phyloP scores from a whole-genome alignment of 2,797 vertebrate genomes.

The Dendrocincla fuliginosa region DNA sequence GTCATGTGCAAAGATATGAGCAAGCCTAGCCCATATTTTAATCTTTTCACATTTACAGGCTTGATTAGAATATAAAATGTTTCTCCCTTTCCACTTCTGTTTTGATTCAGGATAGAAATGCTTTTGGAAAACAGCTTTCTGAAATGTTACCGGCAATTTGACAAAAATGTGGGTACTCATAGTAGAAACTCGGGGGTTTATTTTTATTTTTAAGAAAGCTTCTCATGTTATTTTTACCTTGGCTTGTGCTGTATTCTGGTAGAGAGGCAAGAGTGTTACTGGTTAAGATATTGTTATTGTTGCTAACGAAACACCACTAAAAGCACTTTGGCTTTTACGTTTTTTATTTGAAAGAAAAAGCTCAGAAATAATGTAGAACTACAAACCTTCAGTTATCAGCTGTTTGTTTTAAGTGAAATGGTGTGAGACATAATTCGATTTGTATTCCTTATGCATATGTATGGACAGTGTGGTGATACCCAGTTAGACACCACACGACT shows the following conservation, averaged over 20 bases:
- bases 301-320: background rate
- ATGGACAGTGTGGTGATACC: background rate
- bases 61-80: background rate
- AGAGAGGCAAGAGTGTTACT: background rate
- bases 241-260: background rate
- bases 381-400: background rate
- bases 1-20: background rate
- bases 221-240: slow-evolving; percentile 3
- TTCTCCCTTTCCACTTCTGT: slow-evolving; percentile 4
- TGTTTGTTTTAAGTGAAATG: background rate
- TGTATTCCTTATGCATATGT: background rate
- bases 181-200: background rate
- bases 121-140: slow-evolving; percentile 30
- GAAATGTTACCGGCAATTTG: background rate
- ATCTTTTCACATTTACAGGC: slow-evolving; percentile 10
- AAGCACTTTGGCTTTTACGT: background rate
- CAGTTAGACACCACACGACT: background rate
- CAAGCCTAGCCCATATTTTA: slow-evolving; percentile 1
- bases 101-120: slow-evolving; percentile 2
- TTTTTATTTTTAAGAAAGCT: background rate
- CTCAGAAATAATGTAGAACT: background rate
- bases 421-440: background rate
- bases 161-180: background rate
- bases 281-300: background rate
- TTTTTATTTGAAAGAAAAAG: background rate